Evolutionary conservation across 2,113 vertebrate genomes (phyloP).

Genomic region (Cyprinodon tularosa): DNA sequence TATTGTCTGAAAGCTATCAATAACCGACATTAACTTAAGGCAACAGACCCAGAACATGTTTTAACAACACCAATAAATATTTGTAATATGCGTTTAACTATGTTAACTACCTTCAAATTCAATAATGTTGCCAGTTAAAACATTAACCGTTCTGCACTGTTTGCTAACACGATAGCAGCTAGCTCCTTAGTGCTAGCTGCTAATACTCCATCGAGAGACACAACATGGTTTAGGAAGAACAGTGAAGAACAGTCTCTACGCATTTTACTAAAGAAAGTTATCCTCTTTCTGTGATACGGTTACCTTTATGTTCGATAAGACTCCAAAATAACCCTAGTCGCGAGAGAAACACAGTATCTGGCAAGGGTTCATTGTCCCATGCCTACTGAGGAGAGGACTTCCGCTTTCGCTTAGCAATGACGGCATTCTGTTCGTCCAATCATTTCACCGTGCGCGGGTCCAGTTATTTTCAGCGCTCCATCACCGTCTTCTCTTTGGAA

Average conservation of each 20-base stretch:
- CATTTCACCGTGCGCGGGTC: background rate
- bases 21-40: background rate
- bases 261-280: accelerated
- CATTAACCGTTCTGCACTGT: background rate
- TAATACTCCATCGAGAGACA: background rate
- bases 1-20: background rate
- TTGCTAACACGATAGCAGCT: slow-evolving; percentile 34
- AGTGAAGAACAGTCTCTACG: no score
- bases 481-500: no score
- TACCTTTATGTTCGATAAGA: slow-evolving; percentile 21
- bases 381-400: slow-evolving; percentile 9
- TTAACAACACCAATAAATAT: background rate
- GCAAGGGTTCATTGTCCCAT: slow-evolving; percentile 17
- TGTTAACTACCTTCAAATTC: background rate
- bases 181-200: slow-evolving; percentile 12
- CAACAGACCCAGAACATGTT: background rate
- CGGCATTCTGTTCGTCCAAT: slow-evolving; percentile 2
- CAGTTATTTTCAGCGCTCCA: no score
- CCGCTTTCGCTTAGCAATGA: slow-evolving; percentile 9
- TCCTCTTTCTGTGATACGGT: background rate
- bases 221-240: no score
- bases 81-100: background rate
- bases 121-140: background rate
- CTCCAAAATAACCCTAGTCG: background rate
- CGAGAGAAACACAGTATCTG: background rate